phyloP scores from a whole-genome alignment of 2,888 invertebrate genomes.

The Spodoptera picta region DNA sequence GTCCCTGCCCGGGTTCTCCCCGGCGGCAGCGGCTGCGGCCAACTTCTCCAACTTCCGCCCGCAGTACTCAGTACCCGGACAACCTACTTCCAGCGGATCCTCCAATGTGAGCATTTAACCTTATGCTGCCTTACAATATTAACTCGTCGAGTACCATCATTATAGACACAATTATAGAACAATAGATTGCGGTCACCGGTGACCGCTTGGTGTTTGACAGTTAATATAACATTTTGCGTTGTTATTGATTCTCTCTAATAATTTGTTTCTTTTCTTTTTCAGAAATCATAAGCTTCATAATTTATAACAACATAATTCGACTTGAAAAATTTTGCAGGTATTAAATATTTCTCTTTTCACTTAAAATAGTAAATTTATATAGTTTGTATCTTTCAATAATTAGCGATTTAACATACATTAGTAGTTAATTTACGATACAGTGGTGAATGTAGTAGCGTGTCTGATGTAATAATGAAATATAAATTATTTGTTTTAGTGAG shows the following conservation, averaged over 20 bases:
- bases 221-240: no score
- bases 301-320: conserved; percentile 70
- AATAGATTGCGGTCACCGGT: no score
- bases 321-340: conserved; percentile 78
- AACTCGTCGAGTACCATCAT: no score
- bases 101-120: conserved; percentile 73
- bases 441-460: conserved; percentile 50
- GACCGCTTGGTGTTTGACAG: no score
- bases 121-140: neutral
- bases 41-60: conserved; percentile 97
- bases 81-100: conserved; percentile 78
- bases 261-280: conserved; percentile 62
- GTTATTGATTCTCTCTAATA: conserved; percentile 1
- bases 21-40: conserved; percentile 92
- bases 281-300: conserved; percentile 85
- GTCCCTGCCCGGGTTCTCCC: conserved; percentile 91
- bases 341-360: conserved; percentile 54
- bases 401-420: conserved; percentile 26
- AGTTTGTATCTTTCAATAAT: conserved; percentile 54
- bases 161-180: no score
- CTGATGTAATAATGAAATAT: conserved; percentile 52
- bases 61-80: conserved; percentile 91
- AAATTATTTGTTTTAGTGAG: conserved; percentile 78
- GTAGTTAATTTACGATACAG: conserved; percentile 30
- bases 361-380: conserved; percentile 50